phyloP scores from a whole-genome alignment of 2,888 invertebrate genomes.

The Pristionchus japonicus region DNA sequence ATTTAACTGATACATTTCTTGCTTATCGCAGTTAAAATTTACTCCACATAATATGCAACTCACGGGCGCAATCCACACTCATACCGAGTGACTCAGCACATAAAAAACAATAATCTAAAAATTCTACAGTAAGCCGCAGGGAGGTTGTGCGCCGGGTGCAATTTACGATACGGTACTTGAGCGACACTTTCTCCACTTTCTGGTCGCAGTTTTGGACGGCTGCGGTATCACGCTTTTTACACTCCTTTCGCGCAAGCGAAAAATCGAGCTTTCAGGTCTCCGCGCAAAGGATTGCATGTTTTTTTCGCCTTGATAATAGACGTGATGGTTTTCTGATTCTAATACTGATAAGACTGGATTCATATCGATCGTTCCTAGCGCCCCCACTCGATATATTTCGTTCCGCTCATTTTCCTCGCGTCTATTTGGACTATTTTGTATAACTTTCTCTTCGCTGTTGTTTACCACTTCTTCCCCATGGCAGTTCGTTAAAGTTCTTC shows the following conservation, averaged over 20 bases:
- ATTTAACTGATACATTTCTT: too few species aligned
- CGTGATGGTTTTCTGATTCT: background rate
- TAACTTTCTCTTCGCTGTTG: background rate
- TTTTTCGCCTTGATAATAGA: background rate
- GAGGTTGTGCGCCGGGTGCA: too few species aligned
- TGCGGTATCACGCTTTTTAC: background rate
- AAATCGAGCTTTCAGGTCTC: constrained; percentile 5
- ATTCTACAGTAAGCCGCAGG: too few species aligned
- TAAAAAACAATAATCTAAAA: too few species aligned
- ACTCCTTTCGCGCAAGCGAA: background rate
- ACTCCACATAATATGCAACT: too few species aligned
- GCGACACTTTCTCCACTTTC: background rate
- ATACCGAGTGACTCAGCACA: too few species aligned
- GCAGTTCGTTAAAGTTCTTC: background rate
- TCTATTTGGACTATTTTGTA: background rate
- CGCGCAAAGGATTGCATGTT: background rate
- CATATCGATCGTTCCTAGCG: background rate
- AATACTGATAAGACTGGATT: background rate
- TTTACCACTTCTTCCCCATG: background rate
- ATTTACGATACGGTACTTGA: background rate
- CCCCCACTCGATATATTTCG: background rate
- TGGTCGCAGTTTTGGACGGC: background rate
- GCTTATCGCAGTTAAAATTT: too few species aligned
- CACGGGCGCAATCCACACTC: too few species aligned
- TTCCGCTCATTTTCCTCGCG: background rate